Base-by-base conservation (phyloP, 2,888 invertebrate species). In the Acleris emargana region DNA sequence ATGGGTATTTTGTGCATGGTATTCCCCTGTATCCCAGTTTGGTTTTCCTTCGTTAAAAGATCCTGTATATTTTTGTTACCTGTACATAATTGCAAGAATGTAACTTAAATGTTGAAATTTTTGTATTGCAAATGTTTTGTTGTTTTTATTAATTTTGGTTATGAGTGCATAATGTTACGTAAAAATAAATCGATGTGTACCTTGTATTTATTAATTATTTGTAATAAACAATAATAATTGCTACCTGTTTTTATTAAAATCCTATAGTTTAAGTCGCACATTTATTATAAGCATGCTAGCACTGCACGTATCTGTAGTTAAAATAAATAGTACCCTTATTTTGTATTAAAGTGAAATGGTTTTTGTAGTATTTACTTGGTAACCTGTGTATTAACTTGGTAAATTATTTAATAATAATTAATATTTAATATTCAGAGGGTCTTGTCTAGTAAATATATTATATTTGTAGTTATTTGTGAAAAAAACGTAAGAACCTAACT, bases 121-220 rank as follows among this genome's bases (percentile, higher is more conserved):
- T 75, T 79, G 72, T 78, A 70, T 75, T 72, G 69, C 38, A 49
- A 28, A 43, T 73, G 72, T 74, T 70, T 75, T 70, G 73, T 72
- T 73, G 71, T 71, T 75, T 70, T 72, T 70, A 69, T 73, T 71
- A 72, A 69, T 73, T 63, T 72, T 73, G 77, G 77, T 82, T 80
- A 71, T 76, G 77, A 81, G 77, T 79, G 81, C 77, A 80, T 80
- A 38, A 38, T 13, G 38, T 38, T 38, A 38, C 87, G 86, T 88
- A 83, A 85, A 83, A 84, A 71, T 72, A 78, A 83, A 50, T 50
- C 17, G 50, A 55, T 43, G 57, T 51, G 60, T 61, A 60, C 82
- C 78, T 78, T 89, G 88, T 89, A 85, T 82, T 79, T 85, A 81
- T 80, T 84, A 84, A 81, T 84, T 79, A 82, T 79, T 76, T 62